These are phyloP conservation scores for Zoroaster sp. DNA, from an alignment of 53 echinoderm and acorn worm species.

Conservation along the genomic window DNA sequence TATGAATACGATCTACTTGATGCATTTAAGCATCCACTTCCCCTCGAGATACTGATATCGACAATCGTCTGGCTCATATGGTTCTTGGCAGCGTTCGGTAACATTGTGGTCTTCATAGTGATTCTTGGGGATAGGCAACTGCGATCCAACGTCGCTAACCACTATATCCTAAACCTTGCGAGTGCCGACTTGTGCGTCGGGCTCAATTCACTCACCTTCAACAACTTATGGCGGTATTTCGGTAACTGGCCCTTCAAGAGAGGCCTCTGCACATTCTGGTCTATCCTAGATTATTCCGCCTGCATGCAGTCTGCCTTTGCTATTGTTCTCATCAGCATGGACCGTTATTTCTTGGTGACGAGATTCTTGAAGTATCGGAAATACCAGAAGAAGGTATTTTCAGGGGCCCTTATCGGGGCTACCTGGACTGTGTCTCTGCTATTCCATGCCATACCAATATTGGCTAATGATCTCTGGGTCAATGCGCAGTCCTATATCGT, in stretches of 20 bases:
- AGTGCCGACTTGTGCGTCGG: slow-evolving; percentile 52
- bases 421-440: slow-evolving; percentile 11
- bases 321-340: slow-evolving; percentile 40
- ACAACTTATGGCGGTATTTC: slow-evolving; percentile 49
- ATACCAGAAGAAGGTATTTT: slow-evolving; percentile 4
- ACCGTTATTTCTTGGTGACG: slow-evolving; percentile 46
- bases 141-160: slow-evolving; percentile 32
- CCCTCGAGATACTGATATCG: slow-evolving; percentile 22
- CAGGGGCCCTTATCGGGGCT: background rate
- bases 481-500: background rate
- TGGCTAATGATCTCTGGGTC: slow-evolving; percentile 3
- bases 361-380: slow-evolving; percentile 19
- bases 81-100: background rate
- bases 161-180: slow-evolving; percentile 47
- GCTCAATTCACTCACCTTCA: slow-evolving; percentile 10
- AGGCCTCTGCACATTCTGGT: slow-evolving; percentile 16
- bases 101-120: slow-evolving; percentile 32
- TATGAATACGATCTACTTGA: background rate
- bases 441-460: slow-evolving; percentile 7
- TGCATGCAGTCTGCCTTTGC: slow-evolving; percentile 43
- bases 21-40: slow-evolving; percentile 22
- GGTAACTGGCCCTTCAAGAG: slow-evolving; percentile 46
- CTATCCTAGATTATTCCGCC: slow-evolving; percentile 28
- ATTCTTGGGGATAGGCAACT: slow-evolving; percentile 17
- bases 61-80: slow-evolving; percentile 24